These are phyloP conservation scores for Centruroides sculpturatus DNA, from an alignment of 1,140 invertebrate genomes.

Conservation along the genomic window DNA sequence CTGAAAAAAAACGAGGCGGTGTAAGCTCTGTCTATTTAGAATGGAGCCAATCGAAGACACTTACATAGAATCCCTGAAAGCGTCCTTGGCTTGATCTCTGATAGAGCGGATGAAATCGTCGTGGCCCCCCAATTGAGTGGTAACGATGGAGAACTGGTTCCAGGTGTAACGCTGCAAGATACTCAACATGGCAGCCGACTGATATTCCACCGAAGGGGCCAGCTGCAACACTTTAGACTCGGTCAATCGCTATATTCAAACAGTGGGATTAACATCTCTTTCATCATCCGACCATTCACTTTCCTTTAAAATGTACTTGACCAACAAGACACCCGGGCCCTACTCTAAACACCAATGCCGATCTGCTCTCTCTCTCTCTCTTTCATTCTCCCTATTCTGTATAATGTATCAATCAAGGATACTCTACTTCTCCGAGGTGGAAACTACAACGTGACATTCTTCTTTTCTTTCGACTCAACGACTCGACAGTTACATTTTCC, in stretches of 20 bases:
- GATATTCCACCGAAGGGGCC: constrained; percentile 83
- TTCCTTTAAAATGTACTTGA: too few species aligned
- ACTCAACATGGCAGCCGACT: constrained; percentile 81
- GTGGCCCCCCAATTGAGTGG: constrained; percentile 69
- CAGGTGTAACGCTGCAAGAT: constrained; percentile 88
- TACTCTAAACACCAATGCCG: too few species aligned
- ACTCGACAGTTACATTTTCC: too few species aligned
- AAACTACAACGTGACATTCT: too few species aligned
- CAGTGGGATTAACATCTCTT: background rate
- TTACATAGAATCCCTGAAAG: constrained; percentile 60
- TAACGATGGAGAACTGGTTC: constrained; percentile 85
- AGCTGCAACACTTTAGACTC: constrained; percentile 48
- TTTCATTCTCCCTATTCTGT: too few species aligned
- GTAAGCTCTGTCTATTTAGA: background rate
- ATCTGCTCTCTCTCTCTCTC: too few species aligned
- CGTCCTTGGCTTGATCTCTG: constrained; percentile 62
- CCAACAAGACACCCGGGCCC: too few species aligned
- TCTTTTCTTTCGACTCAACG: too few species aligned
- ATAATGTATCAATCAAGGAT: too few species aligned
- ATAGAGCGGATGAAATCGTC: constrained; percentile 89
- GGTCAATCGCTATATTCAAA: constrained; percentile 19
- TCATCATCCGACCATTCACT: too few species aligned
- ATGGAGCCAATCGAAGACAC: constrained; percentile 4
- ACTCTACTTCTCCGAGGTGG: too few species aligned
- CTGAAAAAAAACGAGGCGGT: constrained; percentile 1